phyloP scores from a whole-genome alignment of 2,797 vertebrate species.

The Todus mexicanus region DNA sequence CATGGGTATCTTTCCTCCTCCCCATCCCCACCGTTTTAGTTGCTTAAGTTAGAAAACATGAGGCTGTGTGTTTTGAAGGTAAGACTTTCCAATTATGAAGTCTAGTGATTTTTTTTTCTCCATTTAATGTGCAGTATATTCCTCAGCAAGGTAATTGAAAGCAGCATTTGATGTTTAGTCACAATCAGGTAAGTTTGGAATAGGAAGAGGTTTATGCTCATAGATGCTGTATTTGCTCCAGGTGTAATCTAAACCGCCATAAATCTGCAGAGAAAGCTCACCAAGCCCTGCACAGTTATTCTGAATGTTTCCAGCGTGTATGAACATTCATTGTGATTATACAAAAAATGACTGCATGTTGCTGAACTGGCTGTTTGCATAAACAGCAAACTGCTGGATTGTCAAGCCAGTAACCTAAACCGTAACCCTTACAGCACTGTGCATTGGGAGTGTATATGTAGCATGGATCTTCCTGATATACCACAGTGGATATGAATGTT shows the following conservation, averaged over 20 bases:
- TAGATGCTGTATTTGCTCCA: background rate
- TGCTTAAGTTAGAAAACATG: background rate
- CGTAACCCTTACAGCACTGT: background rate
- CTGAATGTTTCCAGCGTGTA: background rate
- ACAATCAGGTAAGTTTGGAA: background rate
- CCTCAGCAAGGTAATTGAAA: background rate
- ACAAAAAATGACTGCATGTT: constrained; percentile 42
- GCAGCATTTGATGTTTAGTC: background rate
- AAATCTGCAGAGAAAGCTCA: background rate
- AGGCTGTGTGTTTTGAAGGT: background rate
- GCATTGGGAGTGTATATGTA: background rate
- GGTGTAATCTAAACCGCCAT: background rate
- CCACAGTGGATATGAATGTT: background rate
- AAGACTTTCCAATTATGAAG: background rate
- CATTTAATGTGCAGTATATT: background rate
- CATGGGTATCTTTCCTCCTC: background rate
- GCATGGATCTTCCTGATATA: background rate
- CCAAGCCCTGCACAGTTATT: background rate
- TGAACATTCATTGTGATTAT: constrained; percentile 41
- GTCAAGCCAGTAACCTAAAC: constrained; percentile 17
- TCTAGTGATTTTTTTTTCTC: background rate
- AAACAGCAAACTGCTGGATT: constrained; percentile 41
- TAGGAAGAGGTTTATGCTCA: background rate
- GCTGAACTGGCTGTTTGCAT: constrained; percentile 44
- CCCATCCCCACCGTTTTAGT: no score